Evolutionary conservation across 2,888 invertebrate species (phyloP), one percentile per base, ranked within the genome.

Genomic region (Drosophila hamatofila): DNA sequence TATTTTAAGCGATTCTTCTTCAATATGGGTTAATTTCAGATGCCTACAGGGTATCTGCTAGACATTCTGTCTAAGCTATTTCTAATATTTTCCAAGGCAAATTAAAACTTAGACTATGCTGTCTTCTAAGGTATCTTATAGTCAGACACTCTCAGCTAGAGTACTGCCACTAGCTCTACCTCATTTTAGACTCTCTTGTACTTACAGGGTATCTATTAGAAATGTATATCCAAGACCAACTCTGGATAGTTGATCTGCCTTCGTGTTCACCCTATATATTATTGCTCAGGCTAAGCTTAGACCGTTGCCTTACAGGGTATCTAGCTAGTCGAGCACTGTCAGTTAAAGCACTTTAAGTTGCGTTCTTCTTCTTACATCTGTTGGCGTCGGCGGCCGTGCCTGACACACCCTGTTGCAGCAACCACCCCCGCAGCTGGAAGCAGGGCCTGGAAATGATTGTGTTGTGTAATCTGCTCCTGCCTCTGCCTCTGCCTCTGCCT

Each of bases 351-450:
- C 14, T 18, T 55, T 21, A 21, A 16, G n/a, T 39, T 21, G 9
- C 11, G 12, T 1, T 54, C 54, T 54, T 39, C 54, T 25, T 54
- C 54, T 54, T 39, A 16, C 39, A 23, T 7, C 25, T 52, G 33
- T 37, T 39, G 46, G 35, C 57, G 21, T 55, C 41, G 59, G 25
- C 59, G 48, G 48, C 57, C 73, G 48, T 39, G 64, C 60, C 41
- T 70, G 75, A 54, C 78, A 77, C 78, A 72, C 78, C 78, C 78
- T 72, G 78, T 68, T 37, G 52, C 49, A 52, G 33, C 16, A 76
- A 30, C 67, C 60, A 75, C 75, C 82, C 76, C 58, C 79, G 52
- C 58, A 67, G 48, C 66, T 75, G 72, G 75, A 75, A 82, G 51
- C 55, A 14, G 21, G 51, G 65, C 60, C 73, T 77, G 83, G 81